Percentiles rank a stretch among this genome's conserved stretches.
phyloP scores from a whole-genome alignment of 2,797 vertebrate genomes.

The Gadopsis marmoratus region DNA sequence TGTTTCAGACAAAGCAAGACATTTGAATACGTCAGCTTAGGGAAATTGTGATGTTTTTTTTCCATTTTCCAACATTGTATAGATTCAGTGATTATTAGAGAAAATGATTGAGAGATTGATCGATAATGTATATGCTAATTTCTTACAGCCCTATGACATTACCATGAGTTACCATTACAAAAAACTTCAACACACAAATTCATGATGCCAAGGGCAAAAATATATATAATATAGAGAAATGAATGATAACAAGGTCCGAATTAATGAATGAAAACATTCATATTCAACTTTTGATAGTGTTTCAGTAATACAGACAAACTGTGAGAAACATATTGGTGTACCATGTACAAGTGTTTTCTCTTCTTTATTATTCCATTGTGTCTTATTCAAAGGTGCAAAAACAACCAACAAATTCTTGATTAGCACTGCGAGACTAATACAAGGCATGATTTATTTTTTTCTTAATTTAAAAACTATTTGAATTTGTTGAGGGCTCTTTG shows the following conservation, averaged over 20 bases:
- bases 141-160: too few species aligned
- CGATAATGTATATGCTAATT: too few species aligned
- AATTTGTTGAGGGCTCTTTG: not conserved
- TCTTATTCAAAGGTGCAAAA: too few species aligned
- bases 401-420: not conserved
- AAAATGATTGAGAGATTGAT: too few species aligned
- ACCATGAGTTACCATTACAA: too few species aligned
- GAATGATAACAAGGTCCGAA: not conserved
- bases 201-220: not conserved
- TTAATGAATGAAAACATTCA: not conserved
- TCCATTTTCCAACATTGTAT: not conserved
- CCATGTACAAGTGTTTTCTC: too few species aligned
- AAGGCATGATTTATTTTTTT: not conserved
- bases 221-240: not conserved
- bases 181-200: not conserved
- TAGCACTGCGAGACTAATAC: not conserved
- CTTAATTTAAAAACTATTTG: not conserved
- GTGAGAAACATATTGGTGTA: too few species aligned
- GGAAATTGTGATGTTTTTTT: not conserved
- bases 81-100: too few species aligned
- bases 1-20: not conserved
- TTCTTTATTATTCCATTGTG: too few species aligned
- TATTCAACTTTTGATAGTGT: too few species aligned
- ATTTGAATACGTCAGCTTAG: not conserved
- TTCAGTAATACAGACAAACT: too few species aligned